phyloP scores from a whole-genome alignment of 53 echinoderm and acorn worm genomes.

The Echinometra lucunter region DNA sequence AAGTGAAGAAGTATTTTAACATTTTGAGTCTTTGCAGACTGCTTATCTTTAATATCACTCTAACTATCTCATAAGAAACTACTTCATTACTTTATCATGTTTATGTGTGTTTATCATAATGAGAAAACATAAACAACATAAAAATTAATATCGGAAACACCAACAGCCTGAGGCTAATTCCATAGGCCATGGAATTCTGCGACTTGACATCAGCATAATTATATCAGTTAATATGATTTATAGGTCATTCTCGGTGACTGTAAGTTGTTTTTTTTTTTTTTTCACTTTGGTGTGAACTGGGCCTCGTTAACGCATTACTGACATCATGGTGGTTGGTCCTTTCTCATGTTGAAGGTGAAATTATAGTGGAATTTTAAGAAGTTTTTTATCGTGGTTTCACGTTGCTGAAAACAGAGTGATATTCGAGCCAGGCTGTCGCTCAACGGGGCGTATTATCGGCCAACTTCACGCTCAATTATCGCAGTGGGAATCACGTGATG shows the following conservation, averaged over 20 bases:
- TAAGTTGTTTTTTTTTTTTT: neutral
- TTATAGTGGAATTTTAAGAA: neutral
- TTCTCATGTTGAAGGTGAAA: conserved; percentile 20
- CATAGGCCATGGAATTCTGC: neutral
- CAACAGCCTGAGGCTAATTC: neutral
- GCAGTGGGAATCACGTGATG: conserved; percentile 50
- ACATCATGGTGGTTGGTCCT: conserved; percentile 37
- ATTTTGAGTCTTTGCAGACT: no score
- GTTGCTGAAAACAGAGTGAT: conserved; percentile 60
- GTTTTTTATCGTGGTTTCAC: conserved; percentile 34
- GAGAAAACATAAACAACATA: neutral
- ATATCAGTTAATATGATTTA: neutral
- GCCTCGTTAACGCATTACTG: conserved; percentile 16
- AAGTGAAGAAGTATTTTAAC: no score
- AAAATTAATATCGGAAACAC: no score
- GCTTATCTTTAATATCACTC: no score
- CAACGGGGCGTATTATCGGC: conserved; percentile 55
- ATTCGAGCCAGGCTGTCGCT: conserved; percentile 44
- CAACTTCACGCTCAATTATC: conserved; percentile 63
- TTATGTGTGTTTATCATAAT: no score
- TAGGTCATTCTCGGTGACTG: neutral
- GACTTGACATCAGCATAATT: neutral
- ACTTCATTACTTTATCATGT: no score
- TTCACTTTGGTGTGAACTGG: neutral
- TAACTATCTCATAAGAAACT: no score